phyloP scores from a whole-genome alignment of 2,888 invertebrate species.

The Autographa pulchrina region DNA sequence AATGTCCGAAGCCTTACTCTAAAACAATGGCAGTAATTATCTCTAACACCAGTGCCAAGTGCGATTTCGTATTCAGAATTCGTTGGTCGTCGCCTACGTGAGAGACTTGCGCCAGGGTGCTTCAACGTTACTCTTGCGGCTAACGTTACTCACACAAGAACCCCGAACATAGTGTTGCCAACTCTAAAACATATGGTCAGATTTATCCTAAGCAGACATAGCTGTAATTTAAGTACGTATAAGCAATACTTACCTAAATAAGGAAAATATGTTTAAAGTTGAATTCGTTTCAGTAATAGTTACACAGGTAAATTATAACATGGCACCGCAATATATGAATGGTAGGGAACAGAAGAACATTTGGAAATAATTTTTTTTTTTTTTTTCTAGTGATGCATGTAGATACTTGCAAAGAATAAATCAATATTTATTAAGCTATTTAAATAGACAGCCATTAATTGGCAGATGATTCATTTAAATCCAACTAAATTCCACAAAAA shows the following conservation, averaged over 20 bases:
- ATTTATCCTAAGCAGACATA: constrained; percentile 40
- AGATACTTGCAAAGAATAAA: no score
- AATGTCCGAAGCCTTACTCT: constrained; percentile 14
- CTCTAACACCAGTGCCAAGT: constrained; percentile 45
- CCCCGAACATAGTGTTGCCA: constrained; percentile 28
- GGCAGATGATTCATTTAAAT: not conserved
- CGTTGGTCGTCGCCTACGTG: constrained; percentile 58
- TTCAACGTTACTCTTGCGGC: constrained; percentile 32
- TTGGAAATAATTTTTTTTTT: no score
- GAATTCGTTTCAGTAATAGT: no score
- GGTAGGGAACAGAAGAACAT: no score
- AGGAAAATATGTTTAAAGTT: no score
- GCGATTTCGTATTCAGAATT: constrained; percentile 57
- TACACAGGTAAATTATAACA: no score
- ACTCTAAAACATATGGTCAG: not conserved
- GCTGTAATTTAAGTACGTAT: no score
- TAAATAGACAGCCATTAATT: not conserved
- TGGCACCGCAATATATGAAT: no score
- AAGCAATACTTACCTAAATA: no score
- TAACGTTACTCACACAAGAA: constrained; percentile 33
- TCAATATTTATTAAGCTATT: no score
- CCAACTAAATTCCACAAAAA: not conserved
- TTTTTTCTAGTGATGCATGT: no score
- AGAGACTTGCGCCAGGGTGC: constrained; percentile 50
- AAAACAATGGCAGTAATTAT: constrained; percentile 37